Evolutionary conservation across 1,140 invertebrate species (phyloP), one percentile per base, ranked within the genome.

Genomic region (Bombus waltoni): DNA sequence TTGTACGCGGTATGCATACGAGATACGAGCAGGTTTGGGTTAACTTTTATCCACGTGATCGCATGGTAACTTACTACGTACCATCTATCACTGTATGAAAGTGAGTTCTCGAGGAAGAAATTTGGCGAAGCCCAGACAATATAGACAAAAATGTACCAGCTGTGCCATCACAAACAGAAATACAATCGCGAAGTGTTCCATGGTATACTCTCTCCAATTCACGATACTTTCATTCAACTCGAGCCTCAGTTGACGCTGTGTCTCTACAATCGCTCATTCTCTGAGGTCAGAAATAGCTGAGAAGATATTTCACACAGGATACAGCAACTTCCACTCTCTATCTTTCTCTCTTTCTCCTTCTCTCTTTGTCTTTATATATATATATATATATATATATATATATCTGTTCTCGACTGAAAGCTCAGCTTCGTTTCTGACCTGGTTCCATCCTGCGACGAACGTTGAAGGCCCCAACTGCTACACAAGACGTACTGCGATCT

Each of bases 251-350:
- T 18, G 40, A 47, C 65, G 32, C 6, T 32, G 53, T 38, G 22
- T 38, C n/a, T 42, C 66, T 66, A 66, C 62, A 44, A 44, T 79
- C 77, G 62, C 32, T 32, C 77, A 79, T 79, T 66, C 25, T 38
- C 0, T 22, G 22, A 18, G 62, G 22, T 57, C 62, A 79, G 28
- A 53, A 53, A 47, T n/a, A 38, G 18, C 6, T 10, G 66, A 28
- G 18, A 25, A 10, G 35, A 71, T 53, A 71, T 71, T 71, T 71
- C 35, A 28, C 35, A n/a, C 11, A 35, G 44, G 68, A 53, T 53
- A 57, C 66, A 70, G 28, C 44, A 80, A 53, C 32, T 80, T 70
- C n/a, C 28, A 1, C 78, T 57, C 18, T 22, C 18, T 22, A 18
- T 22, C 1, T 8, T 18, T 22, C 18, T 53, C 47, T 22, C 47